A percentile compares a stretch with the other conserved stretches of the same genome.
Evolutionary conservation across 2,888 invertebrate genomes (phyloP).

Genomic region (Aplocera efformata): DNA sequence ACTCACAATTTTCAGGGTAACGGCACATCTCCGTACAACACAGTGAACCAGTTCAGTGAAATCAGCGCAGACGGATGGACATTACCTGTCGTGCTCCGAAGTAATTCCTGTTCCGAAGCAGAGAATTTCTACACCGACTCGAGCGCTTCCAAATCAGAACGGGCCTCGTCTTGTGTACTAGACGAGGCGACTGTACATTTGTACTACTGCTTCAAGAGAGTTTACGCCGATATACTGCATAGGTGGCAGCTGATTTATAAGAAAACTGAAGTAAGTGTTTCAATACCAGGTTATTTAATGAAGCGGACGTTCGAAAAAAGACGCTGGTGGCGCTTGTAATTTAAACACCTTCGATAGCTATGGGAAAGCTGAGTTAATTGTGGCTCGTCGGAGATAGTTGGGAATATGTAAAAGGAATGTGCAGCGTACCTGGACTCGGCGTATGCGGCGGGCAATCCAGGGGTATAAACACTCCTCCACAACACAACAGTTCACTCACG

Average conservation of each 20-base stretch:
- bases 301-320: no score
- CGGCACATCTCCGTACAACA: slow-evolving; percentile 93
- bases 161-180: slow-evolving; percentile 59
- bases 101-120: slow-evolving; percentile 93
- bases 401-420: no score
- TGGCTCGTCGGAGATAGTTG: no score
- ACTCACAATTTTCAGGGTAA: slow-evolving; percentile 60
- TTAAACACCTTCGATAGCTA: no score
- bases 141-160: slow-evolving; percentile 56
- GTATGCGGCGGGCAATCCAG: no score
- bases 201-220: slow-evolving; percentile 91
- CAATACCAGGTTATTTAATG: no score
- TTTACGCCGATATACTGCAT: slow-evolving; percentile 94
- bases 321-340: no score
- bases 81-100: slow-evolving; percentile 85
- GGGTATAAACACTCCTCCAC: no score
- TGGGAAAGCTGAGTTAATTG: no score
- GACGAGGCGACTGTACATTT: slow-evolving; percentile 74
- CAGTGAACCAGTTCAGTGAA: slow-evolving; percentile 87
- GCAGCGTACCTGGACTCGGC: no score
- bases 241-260: slow-evolving; percentile 90
- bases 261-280: slow-evolving; percentile 84
- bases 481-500: no score
- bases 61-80: slow-evolving; percentile 89
- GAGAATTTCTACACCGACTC: slow-evolving; percentile 83